phyloP scores from a whole-genome alignment of 35 echinoderm and acorn worm genomes.

The Ptychodera flava region DNA sequence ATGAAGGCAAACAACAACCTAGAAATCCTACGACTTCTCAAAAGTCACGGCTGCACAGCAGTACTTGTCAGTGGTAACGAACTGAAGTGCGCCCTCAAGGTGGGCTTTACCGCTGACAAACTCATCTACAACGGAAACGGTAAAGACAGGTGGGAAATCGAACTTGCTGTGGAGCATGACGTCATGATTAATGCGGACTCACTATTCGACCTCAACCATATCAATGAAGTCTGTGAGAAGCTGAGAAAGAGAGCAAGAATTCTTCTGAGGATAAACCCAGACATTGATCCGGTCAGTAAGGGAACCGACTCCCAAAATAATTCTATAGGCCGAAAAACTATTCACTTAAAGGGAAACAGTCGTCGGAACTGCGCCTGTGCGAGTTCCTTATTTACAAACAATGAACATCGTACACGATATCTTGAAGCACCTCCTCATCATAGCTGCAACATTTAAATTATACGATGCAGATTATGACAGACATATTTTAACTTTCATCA shows the following conservation, averaged over 20 bases:
- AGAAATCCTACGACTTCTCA: not conserved
- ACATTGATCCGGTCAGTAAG: not conserved
- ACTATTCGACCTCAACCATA: not conserved
- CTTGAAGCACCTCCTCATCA: too few species aligned
- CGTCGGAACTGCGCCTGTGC: too few species aligned
- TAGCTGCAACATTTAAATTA: too few species aligned
- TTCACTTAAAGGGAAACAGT: too few species aligned
- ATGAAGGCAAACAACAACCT: not conserved
- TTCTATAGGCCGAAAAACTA: too few species aligned
- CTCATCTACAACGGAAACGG: not conserved
- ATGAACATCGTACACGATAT: too few species aligned
- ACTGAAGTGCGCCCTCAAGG: not conserved
- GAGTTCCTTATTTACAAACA: too few species aligned
- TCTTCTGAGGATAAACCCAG: not conserved
- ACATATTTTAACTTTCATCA: too few species aligned
- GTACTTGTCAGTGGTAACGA: not conserved
- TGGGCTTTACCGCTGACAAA: not conserved
- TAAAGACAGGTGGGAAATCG: not conserved
- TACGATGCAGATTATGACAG: too few species aligned
- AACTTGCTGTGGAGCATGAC: not conserved
- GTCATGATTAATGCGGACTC: not conserved
- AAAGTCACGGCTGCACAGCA: not conserved
- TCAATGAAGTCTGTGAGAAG: not conserved
- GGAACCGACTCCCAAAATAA: too few species aligned
- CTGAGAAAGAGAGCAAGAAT: not conserved